These are phyloP conservation scores for Netelia fuscicornis DNA, from an alignment of 2,888 invertebrate genomes.

Conservation along the genomic window DNA sequence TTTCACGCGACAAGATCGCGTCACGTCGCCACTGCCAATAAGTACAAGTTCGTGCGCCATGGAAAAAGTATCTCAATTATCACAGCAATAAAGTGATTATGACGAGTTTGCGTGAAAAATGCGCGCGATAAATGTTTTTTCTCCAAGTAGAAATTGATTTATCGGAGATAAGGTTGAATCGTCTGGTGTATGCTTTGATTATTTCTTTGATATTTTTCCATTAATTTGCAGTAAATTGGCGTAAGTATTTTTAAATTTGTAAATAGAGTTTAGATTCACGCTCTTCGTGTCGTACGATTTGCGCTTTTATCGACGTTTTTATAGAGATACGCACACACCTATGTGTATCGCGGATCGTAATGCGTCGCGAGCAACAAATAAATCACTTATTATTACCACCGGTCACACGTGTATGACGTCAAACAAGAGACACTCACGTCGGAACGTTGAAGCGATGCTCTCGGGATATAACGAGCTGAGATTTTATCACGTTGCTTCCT, in stretches of 20 bases:
- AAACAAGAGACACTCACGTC: constrained; percentile 18
- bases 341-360: constrained; percentile 13
- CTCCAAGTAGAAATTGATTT: background rate
- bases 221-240: constrained; percentile 5
- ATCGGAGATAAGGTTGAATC: too few species aligned
- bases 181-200: background rate
- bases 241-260: background rate
- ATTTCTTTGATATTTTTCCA: background rate
- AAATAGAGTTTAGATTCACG: background rate
- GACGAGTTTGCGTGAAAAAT: constrained; percentile 2
- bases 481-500: constrained; percentile 58
- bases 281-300: background rate
- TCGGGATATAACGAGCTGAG: constrained; percentile 54
- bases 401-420: constrained; percentile 49
- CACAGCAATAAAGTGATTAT: constrained; percentile 4
- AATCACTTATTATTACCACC: constrained; percentile 59
- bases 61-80: constrained; percentile 29
- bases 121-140: background rate
- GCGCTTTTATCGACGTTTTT: background rate
- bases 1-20: background rate
- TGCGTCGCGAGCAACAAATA: constrained; percentile 57
- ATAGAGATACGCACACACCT: background rate
- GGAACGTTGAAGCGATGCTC: constrained; percentile 38
- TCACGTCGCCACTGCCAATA: constrained; percentile 6
- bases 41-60: constrained; percentile 4